These are phyloP conservation scores for Hecatera dysodea DNA, from an alignment of 2,888 invertebrate genomes.

Conservation along the genomic window DNA sequence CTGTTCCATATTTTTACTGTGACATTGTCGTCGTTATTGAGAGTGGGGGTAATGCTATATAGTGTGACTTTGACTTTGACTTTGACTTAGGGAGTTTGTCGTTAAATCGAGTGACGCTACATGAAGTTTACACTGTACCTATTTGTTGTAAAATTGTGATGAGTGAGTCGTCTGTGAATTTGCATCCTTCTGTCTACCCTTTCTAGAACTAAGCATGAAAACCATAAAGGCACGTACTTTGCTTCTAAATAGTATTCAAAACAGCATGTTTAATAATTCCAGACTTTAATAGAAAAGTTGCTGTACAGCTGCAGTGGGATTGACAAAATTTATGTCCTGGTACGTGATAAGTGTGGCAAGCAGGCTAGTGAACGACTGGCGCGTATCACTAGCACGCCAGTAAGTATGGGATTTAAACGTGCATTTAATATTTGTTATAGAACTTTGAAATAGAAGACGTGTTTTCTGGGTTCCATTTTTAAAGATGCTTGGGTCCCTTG, in stretches of 20 bases:
- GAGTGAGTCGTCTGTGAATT: conserved; percentile 6
- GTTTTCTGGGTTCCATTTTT: neutral
- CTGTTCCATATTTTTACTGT: too few species aligned
- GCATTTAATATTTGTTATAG: conserved; percentile 10
- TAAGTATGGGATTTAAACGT: conserved; percentile 49
- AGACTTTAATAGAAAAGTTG: conserved; percentile 73
- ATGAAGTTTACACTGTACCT: too few species aligned
- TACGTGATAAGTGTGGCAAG: conserved; percentile 66
- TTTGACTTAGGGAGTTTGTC: too few species aligned
- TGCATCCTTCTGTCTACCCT: neutral
- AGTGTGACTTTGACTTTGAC: too few species aligned
- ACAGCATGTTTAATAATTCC: conserved; percentile 56
- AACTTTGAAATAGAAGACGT: neutral
- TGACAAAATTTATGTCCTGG: conserved; percentile 69
- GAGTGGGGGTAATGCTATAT: too few species aligned
- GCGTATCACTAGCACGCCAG: conserved; percentile 61
- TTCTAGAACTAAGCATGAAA: neutral
- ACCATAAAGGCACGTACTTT: conserved; percentile 26
- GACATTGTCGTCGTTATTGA: too few species aligned
- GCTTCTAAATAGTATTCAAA: conserved; percentile 33
- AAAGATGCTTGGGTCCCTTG: neutral
- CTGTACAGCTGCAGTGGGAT: conserved; percentile 67
- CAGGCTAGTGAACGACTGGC: conserved; percentile 60
- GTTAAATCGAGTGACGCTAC: too few species aligned
- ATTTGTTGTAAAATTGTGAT: too few species aligned